Conservation (phyloP, 2,113 vertebrate genomes). For the Eptesicus fuscus region DNA sequence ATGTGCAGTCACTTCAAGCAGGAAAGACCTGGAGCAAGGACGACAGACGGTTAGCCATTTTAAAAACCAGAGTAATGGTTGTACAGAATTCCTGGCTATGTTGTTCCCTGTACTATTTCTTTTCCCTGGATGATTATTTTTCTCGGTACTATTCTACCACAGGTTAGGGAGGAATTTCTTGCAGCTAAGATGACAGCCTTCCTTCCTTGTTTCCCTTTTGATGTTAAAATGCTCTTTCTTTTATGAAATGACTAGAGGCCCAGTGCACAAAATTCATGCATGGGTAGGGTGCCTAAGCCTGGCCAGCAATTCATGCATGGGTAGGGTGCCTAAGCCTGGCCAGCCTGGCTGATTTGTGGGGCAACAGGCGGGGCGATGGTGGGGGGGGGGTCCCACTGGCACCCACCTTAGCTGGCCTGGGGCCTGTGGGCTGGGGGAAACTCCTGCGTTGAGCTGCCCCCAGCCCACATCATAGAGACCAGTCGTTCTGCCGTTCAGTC, state of each 20-base stretch:
- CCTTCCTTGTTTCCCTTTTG: not conserved
- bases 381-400: too few relatives aligned
- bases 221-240: not conserved
- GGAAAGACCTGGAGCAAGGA: not conserved
- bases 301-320: too few relatives aligned
- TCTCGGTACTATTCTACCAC: not conserved
- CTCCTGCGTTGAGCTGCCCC: too few relatives aligned
- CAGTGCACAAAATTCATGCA: too few relatives aligned
- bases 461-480: too few relatives aligned
- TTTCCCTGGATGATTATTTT: not conserved
- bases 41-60: not conserved
- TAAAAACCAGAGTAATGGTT: not conserved
- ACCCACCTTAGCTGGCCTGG: too few relatives aligned
- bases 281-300: too few relatives aligned
- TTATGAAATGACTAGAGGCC: not conserved
- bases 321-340: too few relatives aligned
- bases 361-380: too few relatives aligned
- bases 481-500: rapidly evolving
- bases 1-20: not conserved
- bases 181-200: not conserved
- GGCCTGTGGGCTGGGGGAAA: too few relatives aligned
- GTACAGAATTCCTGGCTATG: not conserved
- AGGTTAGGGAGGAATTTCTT: not conserved
- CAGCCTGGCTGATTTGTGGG: too few relatives aligned
- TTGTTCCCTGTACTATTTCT: not conserved